Percentiles rank a stretch among this genome's conserved stretches.
These are phyloP conservation scores for Nipponia nippon DNA, from an alignment of 2,113 vertebrate species.

Conservation along the genomic window DNA sequence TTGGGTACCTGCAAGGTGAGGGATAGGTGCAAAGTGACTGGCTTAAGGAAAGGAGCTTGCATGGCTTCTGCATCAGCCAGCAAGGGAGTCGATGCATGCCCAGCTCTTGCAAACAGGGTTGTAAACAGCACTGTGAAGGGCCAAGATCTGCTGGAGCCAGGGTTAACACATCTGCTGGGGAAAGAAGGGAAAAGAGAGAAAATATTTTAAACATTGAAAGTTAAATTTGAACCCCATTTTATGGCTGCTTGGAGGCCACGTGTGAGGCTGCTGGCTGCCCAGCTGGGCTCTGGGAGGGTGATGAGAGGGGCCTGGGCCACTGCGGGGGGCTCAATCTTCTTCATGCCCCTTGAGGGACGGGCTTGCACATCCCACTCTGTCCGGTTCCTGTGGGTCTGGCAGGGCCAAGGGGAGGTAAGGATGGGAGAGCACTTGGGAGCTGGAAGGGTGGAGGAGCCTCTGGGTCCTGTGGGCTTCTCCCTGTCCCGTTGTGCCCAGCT, in stretches of 20 bases:
- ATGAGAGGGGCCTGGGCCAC: accelerated
- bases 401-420: neutral
- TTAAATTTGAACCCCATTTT: neutral
- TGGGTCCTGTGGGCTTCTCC: neutral
- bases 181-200: neutral
- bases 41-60: neutral
- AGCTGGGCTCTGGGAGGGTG: neutral
- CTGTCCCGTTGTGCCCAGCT: neutral
- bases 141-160: neutral
- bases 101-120: neutral
- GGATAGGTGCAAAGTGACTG: neutral
- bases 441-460: neutral
- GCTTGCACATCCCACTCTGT: neutral
- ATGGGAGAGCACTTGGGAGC: neutral
- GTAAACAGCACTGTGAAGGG: accelerated
- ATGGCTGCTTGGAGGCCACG: neutral
- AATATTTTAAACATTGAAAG: neutral
- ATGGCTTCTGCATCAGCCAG: neutral
- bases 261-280: neutral
- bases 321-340: accelerated
- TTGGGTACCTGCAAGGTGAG: neutral
- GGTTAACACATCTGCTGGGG: neutral
- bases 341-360: neutral
- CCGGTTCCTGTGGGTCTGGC: accelerated
- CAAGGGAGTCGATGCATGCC: neutral